phyloP scores from a whole-genome alignment of 2,797 vertebrate genomes.

The Danio jaintianensis region DNA sequence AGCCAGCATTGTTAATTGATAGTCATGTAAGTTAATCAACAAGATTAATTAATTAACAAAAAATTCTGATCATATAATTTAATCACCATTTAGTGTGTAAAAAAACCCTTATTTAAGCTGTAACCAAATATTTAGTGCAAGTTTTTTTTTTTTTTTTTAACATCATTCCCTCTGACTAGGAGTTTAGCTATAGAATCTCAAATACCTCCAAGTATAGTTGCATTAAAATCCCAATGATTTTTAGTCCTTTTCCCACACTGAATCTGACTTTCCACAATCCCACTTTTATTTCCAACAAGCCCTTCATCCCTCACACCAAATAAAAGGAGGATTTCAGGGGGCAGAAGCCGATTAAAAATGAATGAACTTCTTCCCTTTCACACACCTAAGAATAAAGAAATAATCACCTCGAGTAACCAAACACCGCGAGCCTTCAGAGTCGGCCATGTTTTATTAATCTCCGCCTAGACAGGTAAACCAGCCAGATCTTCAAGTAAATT shows the following conservation, averaged over 20 bases:
- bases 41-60: too few species aligned
- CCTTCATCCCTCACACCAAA: slow-evolving; percentile 45
- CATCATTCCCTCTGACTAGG: too few species aligned
- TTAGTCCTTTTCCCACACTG: slow-evolving; percentile 26
- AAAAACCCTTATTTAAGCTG: background rate
- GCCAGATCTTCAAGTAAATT: slow-evolving; percentile 60
- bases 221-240: background rate
- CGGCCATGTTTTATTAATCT: slow-evolving; percentile 79
- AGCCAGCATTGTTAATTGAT: background rate
- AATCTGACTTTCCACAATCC: slow-evolving; percentile 37
- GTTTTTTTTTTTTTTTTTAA: background rate
- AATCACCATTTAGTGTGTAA: background rate
- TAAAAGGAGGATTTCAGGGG: slow-evolving; percentile 50
- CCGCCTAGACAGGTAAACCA: slow-evolving; percentile 62
- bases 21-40: background rate
- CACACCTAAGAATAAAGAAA: slow-evolving; percentile 66
- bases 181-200: background rate
- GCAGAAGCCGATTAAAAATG: slow-evolving; percentile 78
- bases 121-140: background rate
- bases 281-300: slow-evolving; percentile 38
- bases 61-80: background rate
- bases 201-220: background rate
- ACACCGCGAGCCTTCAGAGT: slow-evolving; percentile 67
- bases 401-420: slow-evolving; percentile 70
- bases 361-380: slow-evolving; percentile 82